phyloP scores from a whole-genome alignment of 1,140 invertebrate species.

The Cherax quadricarinatus region DNA sequence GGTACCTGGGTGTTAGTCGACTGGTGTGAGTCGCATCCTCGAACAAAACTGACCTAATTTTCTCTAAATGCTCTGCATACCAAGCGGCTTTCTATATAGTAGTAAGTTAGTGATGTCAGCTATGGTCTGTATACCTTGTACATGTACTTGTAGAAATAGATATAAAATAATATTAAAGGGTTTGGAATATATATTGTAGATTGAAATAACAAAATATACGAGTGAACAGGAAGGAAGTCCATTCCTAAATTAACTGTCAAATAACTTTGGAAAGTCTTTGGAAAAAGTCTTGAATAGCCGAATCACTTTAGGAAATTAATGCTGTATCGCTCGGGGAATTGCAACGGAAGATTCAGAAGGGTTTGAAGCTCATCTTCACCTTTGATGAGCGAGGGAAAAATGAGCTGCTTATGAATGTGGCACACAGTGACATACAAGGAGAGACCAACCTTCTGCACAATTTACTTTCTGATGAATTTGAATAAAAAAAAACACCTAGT shows the following conservation, averaged over 20 bases:
- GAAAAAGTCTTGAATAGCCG: constrained; percentile 23
- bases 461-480: no score
- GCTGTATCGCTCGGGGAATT: constrained; percentile 15
- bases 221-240: constrained; percentile 31
- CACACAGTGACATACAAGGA: background rate
- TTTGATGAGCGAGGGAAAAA: constrained; percentile 13
- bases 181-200: constrained; percentile 17
- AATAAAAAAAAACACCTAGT: background rate
- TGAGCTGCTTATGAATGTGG: background rate
- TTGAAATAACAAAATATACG: constrained; percentile 17
- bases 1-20: no score
- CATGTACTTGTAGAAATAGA: no score
- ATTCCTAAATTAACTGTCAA: constrained; percentile 49
- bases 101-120: no score
- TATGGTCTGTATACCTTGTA: no score
- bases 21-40: no score
- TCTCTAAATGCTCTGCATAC: no score
- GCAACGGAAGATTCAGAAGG: background rate
- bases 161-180: background rate
- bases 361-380: background rate
- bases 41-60: no score
- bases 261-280: constrained; percentile 34
- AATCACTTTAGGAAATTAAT: constrained; percentile 46
- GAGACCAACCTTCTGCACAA: background rate
- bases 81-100: no score